Conservation (phyloP, 2,888 invertebrate species). For the Tenthredo distinguenda region DNA sequence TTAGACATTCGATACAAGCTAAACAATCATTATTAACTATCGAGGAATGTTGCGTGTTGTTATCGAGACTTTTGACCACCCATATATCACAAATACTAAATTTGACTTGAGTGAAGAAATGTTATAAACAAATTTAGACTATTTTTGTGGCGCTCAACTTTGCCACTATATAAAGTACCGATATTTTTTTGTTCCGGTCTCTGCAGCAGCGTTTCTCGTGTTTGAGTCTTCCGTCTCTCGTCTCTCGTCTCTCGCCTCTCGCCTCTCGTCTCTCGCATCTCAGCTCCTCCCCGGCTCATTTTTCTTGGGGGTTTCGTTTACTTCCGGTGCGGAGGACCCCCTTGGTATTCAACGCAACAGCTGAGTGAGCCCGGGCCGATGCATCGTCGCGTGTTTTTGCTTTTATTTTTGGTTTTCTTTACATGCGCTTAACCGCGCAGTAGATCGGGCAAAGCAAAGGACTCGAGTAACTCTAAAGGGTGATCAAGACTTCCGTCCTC, state of each 20-base stretch:
- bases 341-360: slow-evolving; percentile 53
- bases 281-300: slow-evolving; percentile 58
- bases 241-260: slow-evolving; percentile 57
- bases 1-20: not conserved
- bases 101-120: not conserved
- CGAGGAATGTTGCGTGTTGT: not conserved
- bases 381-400: slow-evolving; percentile 43
- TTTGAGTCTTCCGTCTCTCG: slow-evolving; percentile 52
- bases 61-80: not conserved
- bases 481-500: slow-evolving; percentile 12
- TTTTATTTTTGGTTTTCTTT: slow-evolving; percentile 52
- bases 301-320: slow-evolving; percentile 45
- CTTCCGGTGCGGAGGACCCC: slow-evolving; percentile 50
- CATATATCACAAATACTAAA: not conserved
- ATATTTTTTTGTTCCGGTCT: not conserved
- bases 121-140: not conserved
- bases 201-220: not conserved
- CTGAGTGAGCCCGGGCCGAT: slow-evolving; percentile 52
- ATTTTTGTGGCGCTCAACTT: slow-evolving; percentile 10
- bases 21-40: slow-evolving; percentile 3
- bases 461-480: not conserved
- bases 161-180: not conserved
- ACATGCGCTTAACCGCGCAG: slow-evolving; percentile 35
- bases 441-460: slow-evolving; percentile 12
- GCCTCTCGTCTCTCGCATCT: slow-evolving; percentile 63